Base-by-base conservation (phyloP, 2,888 invertebrate genomes). In the Apotomis turbidana region DNA sequence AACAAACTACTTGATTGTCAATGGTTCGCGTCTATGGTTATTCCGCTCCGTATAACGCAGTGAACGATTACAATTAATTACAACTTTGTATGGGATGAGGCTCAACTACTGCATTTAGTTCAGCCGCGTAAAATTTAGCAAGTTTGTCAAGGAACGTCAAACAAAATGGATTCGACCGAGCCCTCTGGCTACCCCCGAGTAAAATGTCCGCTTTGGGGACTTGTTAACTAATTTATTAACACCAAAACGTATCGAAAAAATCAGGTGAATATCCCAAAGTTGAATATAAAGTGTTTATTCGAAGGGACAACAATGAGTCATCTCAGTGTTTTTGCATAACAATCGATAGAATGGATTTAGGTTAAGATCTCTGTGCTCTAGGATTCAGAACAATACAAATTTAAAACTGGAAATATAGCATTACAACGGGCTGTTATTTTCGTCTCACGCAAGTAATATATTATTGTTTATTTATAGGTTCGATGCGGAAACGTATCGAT, bases 261-360 rank as follows among this genome's bases (percentile, higher is more conserved):
- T 80, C 87, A 92, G 91, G 92, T 92, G 87, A 91, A 84, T 89
- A 88, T 83, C 74, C 77, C 77, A 76, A 73, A 78, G 70, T 71
- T 75, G 75, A 75, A 79, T 76, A 76, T 80, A 71, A 82, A 79
- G 76, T 82, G 83, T 85, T 78, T 76, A 78, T 78, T 76, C 76
- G 77, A 81, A 85, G 85, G 86, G 83, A 78, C 74, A 78, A 83
- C 75, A 79, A 85, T 90, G 88, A 90, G 82, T 89, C 88, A 90
- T 86, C 71, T 77, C 78, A 83, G 89, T 92, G 91, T 91, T 92
- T 92, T 92, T 90, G 92, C 91, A 90, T 91, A 92, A 92, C 90
- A 93, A 93, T 93, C 91, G 90, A 93, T 93, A 88, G 87, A 88
- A 88, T 86, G 88, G 88, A 93, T 92, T 90, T 91, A 93, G 93